Base-by-base conservation (phyloP, 2,888 invertebrate genomes). In the Dicranocentrus wangi region DNA sequence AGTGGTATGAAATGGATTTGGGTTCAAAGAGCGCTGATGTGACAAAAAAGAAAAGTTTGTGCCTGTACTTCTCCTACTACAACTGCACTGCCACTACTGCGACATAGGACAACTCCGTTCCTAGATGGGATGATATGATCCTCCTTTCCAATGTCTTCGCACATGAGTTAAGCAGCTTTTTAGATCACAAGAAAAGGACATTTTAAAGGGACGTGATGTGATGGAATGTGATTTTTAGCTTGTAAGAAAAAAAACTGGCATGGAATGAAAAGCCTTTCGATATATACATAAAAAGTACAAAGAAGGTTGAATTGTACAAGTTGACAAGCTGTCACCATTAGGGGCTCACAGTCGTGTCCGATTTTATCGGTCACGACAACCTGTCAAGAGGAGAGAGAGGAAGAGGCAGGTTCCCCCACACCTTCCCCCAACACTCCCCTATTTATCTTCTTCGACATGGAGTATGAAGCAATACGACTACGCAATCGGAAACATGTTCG, bases 391-490 rank as follows among this genome's bases (percentile, higher is more conserved):
- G 76, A 76, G 76, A 76, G 76, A 68, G 76, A 76, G 60, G 76
- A 76, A 68, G 76, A 76, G 76, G 42, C 76, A 76, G 76, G 76
- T 76, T 76, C 76, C 76, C 76, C 76, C 76, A 60, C 68, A 68
- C 76, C 76, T 68, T 27, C 76, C 76, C 65, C 69, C 43, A 66
- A 82, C 78, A 68, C 66, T 73, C 78, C 82, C 82, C 78, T 82
- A 60, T 78, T 82, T 71, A 82, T 83, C 73, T 79, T 82, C 70
- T 82, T 83, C 82, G 83, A 76, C 66, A 83, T 83, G 83, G 83
- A 83, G 76, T 83, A 83, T 82, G 82, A 83, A 77, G 83, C 81
- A 80, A 82, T 82, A 55, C 82, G 83, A 63, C 82, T 83, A n/a
- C 79, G 82, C 1, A 83, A 83, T 73, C 65, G 83, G 69, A 83